phyloP scores from a whole-genome alignment of 1,140 invertebrate species.

The Drosophila sp. region DNA sequence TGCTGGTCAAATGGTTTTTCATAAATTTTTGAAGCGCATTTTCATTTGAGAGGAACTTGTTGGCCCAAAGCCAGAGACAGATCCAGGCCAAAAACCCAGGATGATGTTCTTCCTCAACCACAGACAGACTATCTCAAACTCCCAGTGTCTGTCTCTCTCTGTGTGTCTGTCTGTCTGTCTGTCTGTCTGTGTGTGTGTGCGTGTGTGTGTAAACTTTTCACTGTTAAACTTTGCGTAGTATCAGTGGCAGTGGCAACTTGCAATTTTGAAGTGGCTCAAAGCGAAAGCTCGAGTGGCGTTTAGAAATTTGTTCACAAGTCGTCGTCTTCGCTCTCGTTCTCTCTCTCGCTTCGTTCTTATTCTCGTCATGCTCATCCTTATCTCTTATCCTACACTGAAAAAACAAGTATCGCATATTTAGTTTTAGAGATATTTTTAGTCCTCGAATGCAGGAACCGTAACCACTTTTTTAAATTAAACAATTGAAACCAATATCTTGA shows the following conservation, averaged over 20 bases:
- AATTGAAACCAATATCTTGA: too few relatives aligned
- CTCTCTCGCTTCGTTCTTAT: too few relatives aligned
- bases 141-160: neutral
- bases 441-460: too few relatives aligned
- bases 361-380: neutral
- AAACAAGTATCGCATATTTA: too few relatives aligned
- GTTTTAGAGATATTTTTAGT: too few relatives aligned
- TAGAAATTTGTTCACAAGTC: constrained; percentile 75
- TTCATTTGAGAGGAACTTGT: constrained; percentile 65
- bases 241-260: constrained; percentile 70
- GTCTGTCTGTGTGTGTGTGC: constrained; percentile 5
- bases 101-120: constrained; percentile 19
- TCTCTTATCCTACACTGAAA: neutral
- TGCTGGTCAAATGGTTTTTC: constrained; percentile 65
- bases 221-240: constrained; percentile 70
- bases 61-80: constrained; percentile 54
- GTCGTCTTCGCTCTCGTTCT: constrained; percentile 21
- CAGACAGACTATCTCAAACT: constrained; percentile 13
- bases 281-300: constrained; percentile 56
- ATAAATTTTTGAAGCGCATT: constrained; percentile 73
- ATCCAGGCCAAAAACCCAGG: constrained; percentile 42
- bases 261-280: constrained; percentile 72
- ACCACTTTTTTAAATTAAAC: too few relatives aligned
- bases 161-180: neutral
- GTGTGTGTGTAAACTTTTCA: constrained; percentile 59